These are phyloP conservation scores for Serranus cabrilla DNA, from an alignment of 2,797 vertebrate genomes.

Conservation along the genomic window DNA sequence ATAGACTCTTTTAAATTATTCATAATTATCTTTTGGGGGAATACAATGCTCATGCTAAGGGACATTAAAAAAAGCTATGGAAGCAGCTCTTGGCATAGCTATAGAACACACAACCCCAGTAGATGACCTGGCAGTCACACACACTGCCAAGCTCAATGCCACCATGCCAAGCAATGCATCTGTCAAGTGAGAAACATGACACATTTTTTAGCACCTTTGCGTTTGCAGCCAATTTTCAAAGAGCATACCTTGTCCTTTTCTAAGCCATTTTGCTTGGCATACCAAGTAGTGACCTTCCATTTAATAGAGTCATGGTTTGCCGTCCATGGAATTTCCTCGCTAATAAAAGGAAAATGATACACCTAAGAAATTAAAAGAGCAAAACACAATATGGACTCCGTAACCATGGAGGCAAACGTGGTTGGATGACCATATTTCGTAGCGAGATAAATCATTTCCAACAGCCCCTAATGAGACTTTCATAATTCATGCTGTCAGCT, in stretches of 20 bases:
- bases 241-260: constrained; percentile 80
- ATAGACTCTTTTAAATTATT: constrained; percentile 29
- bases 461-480: constrained; percentile 81
- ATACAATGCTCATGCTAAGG: constrained; percentile 44
- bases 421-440: constrained; percentile 72
- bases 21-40: constrained; percentile 41
- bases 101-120: constrained; percentile 77
- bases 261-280: constrained; percentile 78
- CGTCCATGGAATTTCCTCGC: constrained; percentile 59
- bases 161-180: constrained; percentile 87
- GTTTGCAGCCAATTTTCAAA: constrained; percentile 79
- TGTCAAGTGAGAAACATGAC: constrained; percentile 87
- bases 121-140: constrained; percentile 82
- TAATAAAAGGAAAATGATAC: constrained; percentile 67
- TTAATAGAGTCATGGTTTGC: constrained; percentile 73
- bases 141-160: constrained; percentile 80
- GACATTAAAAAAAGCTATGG: constrained; percentile 55
- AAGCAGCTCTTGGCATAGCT: constrained; percentile 71
- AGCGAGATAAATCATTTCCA: constrained; percentile 79
- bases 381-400: constrained; percentile 69
- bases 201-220: constrained; percentile 84
- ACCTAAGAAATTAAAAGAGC: constrained; percentile 59
- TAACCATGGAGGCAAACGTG: constrained; percentile 64
- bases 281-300: constrained; percentile 77
- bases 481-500: constrained; percentile 86